These are phyloP conservation scores for Leptinotarsa peninsularis DNA, from an alignment of 2,888 invertebrate genomes.

Conservation along the genomic window DNA sequence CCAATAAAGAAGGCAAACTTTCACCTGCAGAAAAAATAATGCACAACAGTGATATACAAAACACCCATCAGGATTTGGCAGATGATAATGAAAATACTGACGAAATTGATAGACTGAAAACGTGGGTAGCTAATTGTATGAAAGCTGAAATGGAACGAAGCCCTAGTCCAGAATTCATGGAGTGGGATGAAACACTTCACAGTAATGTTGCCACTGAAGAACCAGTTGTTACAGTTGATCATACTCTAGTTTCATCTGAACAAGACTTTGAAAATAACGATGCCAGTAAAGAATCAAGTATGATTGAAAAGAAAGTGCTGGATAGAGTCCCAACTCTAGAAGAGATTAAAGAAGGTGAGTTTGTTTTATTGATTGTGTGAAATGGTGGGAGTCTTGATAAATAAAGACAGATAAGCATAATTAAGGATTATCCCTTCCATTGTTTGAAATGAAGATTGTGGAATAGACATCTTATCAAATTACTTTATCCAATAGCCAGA, in stretches of 20 bases:
- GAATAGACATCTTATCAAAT: too few species aligned
- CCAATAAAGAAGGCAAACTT: conserved; percentile 22
- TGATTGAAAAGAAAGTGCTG: conserved; percentile 10
- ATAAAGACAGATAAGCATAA: too few species aligned
- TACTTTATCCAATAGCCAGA: too few species aligned
- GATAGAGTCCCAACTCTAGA: conserved; percentile 45
- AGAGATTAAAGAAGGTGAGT: conserved; percentile 51
- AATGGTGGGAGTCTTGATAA: background rate
- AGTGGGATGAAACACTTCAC: conserved; percentile 4
- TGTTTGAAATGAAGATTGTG: too few species aligned
- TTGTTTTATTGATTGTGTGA: background rate
- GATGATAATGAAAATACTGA: conserved; percentile 29
- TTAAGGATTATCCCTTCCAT: too few species aligned
- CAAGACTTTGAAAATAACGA: background rate
- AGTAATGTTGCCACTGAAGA: background rate
- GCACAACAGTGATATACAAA: conserved; percentile 18
- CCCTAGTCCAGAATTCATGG: conserved; percentile 52
- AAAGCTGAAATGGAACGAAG: conserved; percentile 46
- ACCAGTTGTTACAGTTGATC: background rate
- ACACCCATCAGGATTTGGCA: conserved; percentile 36
- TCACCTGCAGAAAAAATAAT: conserved; percentile 6
- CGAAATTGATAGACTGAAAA: conserved; percentile 50
- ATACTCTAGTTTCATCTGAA: background rate
- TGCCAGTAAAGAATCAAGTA: conserved; percentile 11
- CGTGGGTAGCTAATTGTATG: conserved; percentile 53